These are phyloP conservation scores for Malachius bipustulatus DNA, from an alignment of 2,888 invertebrate genomes.

Conservation along the genomic window DNA sequence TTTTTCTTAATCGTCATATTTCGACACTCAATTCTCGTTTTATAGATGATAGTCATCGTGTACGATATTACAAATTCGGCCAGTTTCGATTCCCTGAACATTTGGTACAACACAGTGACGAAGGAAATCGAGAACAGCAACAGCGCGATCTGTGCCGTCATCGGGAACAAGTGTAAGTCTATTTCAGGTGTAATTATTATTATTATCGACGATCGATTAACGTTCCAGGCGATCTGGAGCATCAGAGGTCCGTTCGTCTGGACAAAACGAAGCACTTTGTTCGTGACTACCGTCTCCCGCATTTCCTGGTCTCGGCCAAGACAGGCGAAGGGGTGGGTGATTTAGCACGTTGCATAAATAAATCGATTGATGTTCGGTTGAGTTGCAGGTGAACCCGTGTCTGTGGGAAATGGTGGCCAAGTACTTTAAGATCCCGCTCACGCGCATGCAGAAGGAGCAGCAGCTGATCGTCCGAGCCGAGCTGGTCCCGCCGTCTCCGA, in stretches of 20 bases:
- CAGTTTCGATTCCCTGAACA: slow-evolving; percentile 64
- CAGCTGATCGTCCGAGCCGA: slow-evolving; percentile 55
- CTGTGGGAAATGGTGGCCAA: slow-evolving; percentile 62
- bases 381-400: slow-evolving; percentile 46
- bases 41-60: slow-evolving; percentile 64
- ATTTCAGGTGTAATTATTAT: not conserved
- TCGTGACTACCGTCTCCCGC: slow-evolving; percentile 48
- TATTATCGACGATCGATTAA: slow-evolving; percentile 8
- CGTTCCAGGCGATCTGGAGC: slow-evolving; percentile 50
- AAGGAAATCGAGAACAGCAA: slow-evolving; percentile 42
- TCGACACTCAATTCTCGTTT: too few relatives aligned
- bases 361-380: slow-evolving; percentile 1
- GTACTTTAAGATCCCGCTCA: slow-evolving; percentile 50
- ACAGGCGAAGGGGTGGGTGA: slow-evolving; percentile 57
- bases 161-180: slow-evolving; percentile 54
- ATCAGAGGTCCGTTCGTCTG: slow-evolving; percentile 54
- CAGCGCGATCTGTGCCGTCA: slow-evolving; percentile 45
- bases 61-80: slow-evolving; percentile 73
- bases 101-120: slow-evolving; percentile 54
- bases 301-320: slow-evolving; percentile 55
- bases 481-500: slow-evolving; percentile 33
- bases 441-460: slow-evolving; percentile 53
- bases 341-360: slow-evolving; percentile 8
- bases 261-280: slow-evolving; percentile 54
- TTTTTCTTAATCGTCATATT: too few relatives aligned